These are phyloP conservation scores for Anoplophora glabripennis DNA, from an alignment of 1,140 invertebrate species.

Conservation along the genomic window DNA sequence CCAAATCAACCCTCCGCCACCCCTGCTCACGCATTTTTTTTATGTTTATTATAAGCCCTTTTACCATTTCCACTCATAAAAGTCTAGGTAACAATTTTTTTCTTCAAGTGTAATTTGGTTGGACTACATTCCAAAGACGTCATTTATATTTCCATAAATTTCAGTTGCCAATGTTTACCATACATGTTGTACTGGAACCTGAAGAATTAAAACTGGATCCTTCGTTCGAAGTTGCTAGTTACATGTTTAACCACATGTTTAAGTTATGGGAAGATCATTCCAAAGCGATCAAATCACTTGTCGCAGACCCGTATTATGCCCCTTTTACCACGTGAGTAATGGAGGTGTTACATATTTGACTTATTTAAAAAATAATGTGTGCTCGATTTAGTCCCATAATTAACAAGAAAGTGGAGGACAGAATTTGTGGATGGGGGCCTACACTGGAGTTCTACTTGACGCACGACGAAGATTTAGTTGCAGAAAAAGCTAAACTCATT, in stretches of 20 bases:
- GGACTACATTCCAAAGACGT: no score
- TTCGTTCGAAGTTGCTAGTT: conserved; percentile 52
- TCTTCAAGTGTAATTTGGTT: no score
- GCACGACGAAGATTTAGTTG: conserved; percentile 59
- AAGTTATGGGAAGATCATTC: conserved; percentile 60
- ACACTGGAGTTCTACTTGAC: conserved; percentile 62
- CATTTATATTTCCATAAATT: conserved; percentile 32
- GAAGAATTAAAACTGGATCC: conserved; percentile 56
- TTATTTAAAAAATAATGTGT: not conserved
- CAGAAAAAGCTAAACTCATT: conserved; percentile 54
- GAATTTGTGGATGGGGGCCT: conserved; percentile 64
- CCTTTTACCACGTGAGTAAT: conserved; percentile 54
- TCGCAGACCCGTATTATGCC: conserved; percentile 54
- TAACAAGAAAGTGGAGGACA: conserved; percentile 68
- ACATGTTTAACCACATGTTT: conserved; percentile 55
- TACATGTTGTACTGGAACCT: conserved; percentile 54
- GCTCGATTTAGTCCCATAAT: conserved; percentile 63
- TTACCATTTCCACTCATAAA: no score
- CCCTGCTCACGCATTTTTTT: no score
- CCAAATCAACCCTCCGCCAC: no score
- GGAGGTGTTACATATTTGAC: conserved; percentile 32
- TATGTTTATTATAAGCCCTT: no score
- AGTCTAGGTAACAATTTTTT: no score
- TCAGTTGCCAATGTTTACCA: conserved; percentile 57
- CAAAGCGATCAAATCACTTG: conserved; percentile 56